A percentile compares a stretch with the other conserved stretches of the same genome.
These are phyloP conservation scores for Anaspis maculata DNA, from an alignment of 2,888 invertebrate genomes.

Conservation along the genomic window DNA sequence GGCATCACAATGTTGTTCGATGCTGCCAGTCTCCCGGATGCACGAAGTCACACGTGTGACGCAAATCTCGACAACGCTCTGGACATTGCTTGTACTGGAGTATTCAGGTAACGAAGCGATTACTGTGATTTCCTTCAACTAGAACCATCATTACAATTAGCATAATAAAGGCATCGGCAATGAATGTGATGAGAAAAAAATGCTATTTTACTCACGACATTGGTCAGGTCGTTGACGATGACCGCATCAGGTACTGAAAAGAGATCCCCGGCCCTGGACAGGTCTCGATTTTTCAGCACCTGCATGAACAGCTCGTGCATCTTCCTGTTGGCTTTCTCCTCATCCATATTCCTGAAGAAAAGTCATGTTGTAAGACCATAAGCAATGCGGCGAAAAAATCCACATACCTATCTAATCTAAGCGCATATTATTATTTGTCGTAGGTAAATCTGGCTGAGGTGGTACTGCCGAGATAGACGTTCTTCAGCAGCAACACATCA, in stretches of 20 bases:
- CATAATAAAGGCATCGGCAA: not conserved
- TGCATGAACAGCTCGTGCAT: slow-evolving; percentile 90
- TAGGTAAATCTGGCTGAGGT: too few relatives aligned
- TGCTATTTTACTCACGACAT: slow-evolving; percentile 70
- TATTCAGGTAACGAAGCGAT: slow-evolving; percentile 80
- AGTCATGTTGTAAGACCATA: slow-evolving; percentile 1
- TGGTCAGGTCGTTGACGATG: slow-evolving; percentile 76
- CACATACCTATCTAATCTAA: slow-evolving; percentile 8
- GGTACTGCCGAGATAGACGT: too few relatives aligned
- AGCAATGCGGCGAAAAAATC: not conserved
- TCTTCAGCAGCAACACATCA: too few relatives aligned
- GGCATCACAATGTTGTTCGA: slow-evolving; percentile 77
- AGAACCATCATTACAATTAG: not conserved
- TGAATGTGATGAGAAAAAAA: not conserved
- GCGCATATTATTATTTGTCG: too few relatives aligned
- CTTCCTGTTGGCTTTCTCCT: slow-evolving; percentile 37
- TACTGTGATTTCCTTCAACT: slow-evolving; percentile 67
- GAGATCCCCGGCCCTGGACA: slow-evolving; percentile 84
- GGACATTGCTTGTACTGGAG: slow-evolving; percentile 80
- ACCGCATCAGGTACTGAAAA: slow-evolving; percentile 81
- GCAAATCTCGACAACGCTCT: slow-evolving; percentile 92
- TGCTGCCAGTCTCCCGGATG: slow-evolving; percentile 79
- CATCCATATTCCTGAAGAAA: slow-evolving; percentile 23
- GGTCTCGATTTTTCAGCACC: slow-evolving; percentile 81
- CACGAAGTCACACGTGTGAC: slow-evolving; percentile 85